phyloP scores from a whole-genome alignment of 2,797 vertebrate species.

The Steatocranus sp. region DNA sequence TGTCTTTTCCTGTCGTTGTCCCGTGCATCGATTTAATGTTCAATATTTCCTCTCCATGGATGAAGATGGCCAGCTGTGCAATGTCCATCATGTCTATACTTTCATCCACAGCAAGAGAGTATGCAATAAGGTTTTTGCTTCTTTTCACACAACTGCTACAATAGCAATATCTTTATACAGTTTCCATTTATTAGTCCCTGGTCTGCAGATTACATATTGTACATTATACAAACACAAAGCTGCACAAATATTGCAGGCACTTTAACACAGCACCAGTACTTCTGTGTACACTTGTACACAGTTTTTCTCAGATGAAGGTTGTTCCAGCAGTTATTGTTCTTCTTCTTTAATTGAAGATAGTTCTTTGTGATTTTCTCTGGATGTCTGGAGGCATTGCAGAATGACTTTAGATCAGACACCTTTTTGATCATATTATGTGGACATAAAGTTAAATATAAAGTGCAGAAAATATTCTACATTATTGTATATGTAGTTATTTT shows the following conservation, averaged over 20 bases:
- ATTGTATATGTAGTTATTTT: not conserved
- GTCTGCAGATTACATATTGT: not conserved
- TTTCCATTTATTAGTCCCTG: not conserved
- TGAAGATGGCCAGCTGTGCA: too few relatives aligned
- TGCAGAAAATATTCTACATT: not conserved
- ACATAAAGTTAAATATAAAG: not conserved
- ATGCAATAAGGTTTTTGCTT: too few relatives aligned
- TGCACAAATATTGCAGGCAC: not conserved
- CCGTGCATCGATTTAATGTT: too few relatives aligned
- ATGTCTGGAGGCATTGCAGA: not conserved
- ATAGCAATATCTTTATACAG: not conserved
- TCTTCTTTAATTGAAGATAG: not conserved
- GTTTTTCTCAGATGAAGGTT: not conserved
- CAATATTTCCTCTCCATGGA: too few relatives aligned
- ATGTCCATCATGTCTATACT: too few relatives aligned
- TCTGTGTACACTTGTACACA: not conserved
- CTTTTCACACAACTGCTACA: too few relatives aligned
- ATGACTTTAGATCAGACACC: not conserved
- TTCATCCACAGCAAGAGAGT: too few relatives aligned
- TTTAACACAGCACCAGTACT: not conserved
- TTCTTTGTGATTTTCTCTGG: not conserved
- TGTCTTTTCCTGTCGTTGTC: too few relatives aligned
- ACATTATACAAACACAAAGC: not conserved
- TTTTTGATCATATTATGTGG: not conserved
- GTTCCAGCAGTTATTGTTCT: not conserved